A percentile compares a stretch with the other conserved stretches of the same genome.
phyloP scores from a whole-genome alignment of 2,113 vertebrate genomes.

The Electrona antarctica region DNA sequence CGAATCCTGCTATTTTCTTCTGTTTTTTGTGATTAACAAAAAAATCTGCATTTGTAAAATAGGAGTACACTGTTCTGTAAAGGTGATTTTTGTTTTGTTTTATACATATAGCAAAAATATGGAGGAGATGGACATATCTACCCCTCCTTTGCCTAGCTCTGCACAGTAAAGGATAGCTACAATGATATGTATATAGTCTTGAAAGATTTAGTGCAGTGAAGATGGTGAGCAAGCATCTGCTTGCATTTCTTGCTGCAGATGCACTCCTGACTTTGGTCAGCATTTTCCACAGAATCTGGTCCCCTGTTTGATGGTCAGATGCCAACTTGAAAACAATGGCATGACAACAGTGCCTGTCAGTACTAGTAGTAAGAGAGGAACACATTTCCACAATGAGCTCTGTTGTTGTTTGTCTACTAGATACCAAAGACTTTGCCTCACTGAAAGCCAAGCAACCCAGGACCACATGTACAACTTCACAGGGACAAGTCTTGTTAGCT shows the following conservation, averaged over 20 bases:
- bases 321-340: constrained; percentile 68
- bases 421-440: constrained; percentile 77
- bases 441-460: constrained; percentile 60
- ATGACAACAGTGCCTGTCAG: constrained; percentile 71
- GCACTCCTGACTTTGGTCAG: constrained; percentile 66
- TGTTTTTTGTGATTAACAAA: constrained; percentile 73
- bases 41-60: constrained; percentile 61
- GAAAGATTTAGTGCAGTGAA: constrained; percentile 38
- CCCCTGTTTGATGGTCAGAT: constrained; percentile 39
- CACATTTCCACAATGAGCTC: constrained; percentile 57
- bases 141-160: constrained; percentile 51
- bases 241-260: constrained; percentile 51
- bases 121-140: constrained; percentile 45
- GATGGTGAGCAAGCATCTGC: constrained; percentile 33
- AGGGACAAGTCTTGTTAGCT: constrained; percentile 71
- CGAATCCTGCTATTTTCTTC: constrained; percentile 58
- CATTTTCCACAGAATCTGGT: constrained; percentile 33
- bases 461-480: constrained; percentile 77
- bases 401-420: constrained; percentile 61
- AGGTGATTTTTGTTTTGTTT: constrained; percentile 47
- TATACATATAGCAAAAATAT: constrained; percentile 11
- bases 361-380: constrained; percentile 55
- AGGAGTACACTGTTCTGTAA: constrained; percentile 56
- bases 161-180: constrained; percentile 59
- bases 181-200: constrained; percentile 52